Base-by-base conservation (phyloP, 2,888 invertebrate genomes). In the Xestoiulus laeticollis region DNA sequence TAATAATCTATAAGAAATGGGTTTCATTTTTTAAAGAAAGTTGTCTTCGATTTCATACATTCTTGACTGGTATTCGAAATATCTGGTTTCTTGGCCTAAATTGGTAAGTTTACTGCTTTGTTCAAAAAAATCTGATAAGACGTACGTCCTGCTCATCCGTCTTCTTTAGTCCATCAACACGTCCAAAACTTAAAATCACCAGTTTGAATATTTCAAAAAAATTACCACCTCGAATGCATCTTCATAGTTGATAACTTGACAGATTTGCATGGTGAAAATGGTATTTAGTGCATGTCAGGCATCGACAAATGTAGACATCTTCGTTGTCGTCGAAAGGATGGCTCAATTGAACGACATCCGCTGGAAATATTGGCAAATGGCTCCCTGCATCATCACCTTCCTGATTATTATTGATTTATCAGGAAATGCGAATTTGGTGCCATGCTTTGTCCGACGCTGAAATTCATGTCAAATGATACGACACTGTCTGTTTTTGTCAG, bases 321-420 rank as follows among this genome's bases (percentile, higher is more conserved):
- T 26, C 68, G 68, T 22, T 68, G 68, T 68, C 68, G 68, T 68
- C 68, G 68, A 68, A 68, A 68, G 68, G 68, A 68, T 68, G 68
- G 68, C 26, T 68, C 68, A 68, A 68, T 68, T 68, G 68, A 68
- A 68, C 68, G 68, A 68, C 68, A 68, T 68, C 68, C 68, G 68
- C 68, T 68, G 68, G 26, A 68, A 68, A 22, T 68, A 68, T 68
- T 26, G 68, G 26, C 68, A 68, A 68, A 68, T 68, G 68, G 68
- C 68, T 68, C 68, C 26, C 68, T 26, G 68, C 68, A 68, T 26
- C 68, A 68, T 26, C 68, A 68, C 68, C 68, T 68, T 68, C 68
- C 68, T 68, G 68, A 68, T 68, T 68, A 68, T 68, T 68, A 68
- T 68, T 68, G 68, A 68, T 68, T 68, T 68, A 68, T 68, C 68